Percentiles rank a stretch among this genome's conserved stretches.
Evolutionary conservation across 2,888 invertebrate genomes (phyloP).

Genomic region (Macropis europaea): DNA sequence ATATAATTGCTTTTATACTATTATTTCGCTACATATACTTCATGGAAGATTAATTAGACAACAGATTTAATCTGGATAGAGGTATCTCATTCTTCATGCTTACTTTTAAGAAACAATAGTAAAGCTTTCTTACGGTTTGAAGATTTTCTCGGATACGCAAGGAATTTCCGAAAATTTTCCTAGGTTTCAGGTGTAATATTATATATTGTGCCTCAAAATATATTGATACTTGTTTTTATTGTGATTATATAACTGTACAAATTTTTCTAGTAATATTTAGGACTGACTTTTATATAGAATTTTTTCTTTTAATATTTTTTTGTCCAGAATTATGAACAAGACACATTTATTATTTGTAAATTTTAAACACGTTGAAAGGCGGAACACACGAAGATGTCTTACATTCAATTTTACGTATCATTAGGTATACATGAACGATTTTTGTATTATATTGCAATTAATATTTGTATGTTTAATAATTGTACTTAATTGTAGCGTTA

Average conservation of each 20-base stretch:
- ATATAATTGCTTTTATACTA: slow-evolving; percentile 36
- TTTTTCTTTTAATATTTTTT: slow-evolving; percentile 28
- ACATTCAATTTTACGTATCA: slow-evolving; percentile 5
- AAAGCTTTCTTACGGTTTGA: slow-evolving; percentile 11
- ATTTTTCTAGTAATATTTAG: slow-evolving; percentile 44
- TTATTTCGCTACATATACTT: slow-evolving; percentile 29
- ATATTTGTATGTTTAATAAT: slow-evolving; percentile 18
- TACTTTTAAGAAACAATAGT: slow-evolving; percentile 15
- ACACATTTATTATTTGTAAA: slow-evolving; percentile 18
- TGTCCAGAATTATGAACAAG: slow-evolving; percentile 1
- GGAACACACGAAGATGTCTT: slow-evolving; percentile 41
- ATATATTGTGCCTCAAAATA: slow-evolving; percentile 42
- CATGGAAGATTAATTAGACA: slow-evolving; percentile 23
- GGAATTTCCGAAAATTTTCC: slow-evolving; percentile 20
- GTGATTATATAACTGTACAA: slow-evolving; percentile 51
- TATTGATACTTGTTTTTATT: slow-evolving; percentile 43
- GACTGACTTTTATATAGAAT: slow-evolving; percentile 47
- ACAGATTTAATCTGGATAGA: slow-evolving; percentile 21
- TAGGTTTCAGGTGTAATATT: slow-evolving; percentile 45
- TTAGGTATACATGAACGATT: neutral
- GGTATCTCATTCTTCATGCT: slow-evolving; percentile 19
- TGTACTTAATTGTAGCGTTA: slow-evolving; percentile 40
- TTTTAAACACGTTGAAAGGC: slow-evolving; percentile 34
- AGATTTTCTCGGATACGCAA: slow-evolving; percentile 12
- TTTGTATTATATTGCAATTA: slow-evolving; percentile 7